These are phyloP conservation scores for Drosophila gunungcola DNA, from an alignment of 1,140 invertebrate species.

Conservation along the genomic window DNA sequence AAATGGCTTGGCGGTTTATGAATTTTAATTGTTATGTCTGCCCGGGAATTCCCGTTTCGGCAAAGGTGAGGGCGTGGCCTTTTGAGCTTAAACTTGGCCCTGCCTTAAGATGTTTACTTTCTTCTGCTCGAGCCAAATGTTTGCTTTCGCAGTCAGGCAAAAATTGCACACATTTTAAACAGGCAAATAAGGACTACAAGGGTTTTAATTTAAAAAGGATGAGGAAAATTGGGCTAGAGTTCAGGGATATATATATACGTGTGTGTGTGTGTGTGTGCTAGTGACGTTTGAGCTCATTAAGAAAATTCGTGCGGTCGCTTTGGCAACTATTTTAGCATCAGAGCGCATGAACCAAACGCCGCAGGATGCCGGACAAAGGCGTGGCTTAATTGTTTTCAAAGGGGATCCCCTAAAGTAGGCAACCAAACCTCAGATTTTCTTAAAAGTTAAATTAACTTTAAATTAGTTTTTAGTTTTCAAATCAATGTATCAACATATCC, in stretches of 20 bases:
- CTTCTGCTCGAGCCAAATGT: conserved; percentile 14
- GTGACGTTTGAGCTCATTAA: conserved; percentile 71
- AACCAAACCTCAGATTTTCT: background rate
- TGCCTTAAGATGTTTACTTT: conserved; percentile 34
- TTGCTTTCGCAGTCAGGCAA: conserved; percentile 24
- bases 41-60: conserved; percentile 10
- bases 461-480: background rate
- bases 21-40: conserved; percentile 73
- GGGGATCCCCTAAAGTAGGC: background rate
- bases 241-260: conserved; percentile 13
- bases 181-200: conserved; percentile 3
- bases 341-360: conserved; percentile 14
- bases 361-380: conserved; percentile 15
- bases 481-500: background rate
- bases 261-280: conserved; percentile 28
- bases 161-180: conserved; percentile 60
- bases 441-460: too few relatives aligned
- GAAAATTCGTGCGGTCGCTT: conserved; percentile 71
- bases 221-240: conserved; percentile 36
- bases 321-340: conserved; percentile 64
- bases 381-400: background rate
- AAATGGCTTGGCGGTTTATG: conserved; percentile 72
- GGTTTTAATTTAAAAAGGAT: background rate
- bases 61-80: conserved; percentile 20
- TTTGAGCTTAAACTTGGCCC: conserved; percentile 25